Conservation (phyloP, 2,797 vertebrate species). For the Avahi laniger region DNA sequence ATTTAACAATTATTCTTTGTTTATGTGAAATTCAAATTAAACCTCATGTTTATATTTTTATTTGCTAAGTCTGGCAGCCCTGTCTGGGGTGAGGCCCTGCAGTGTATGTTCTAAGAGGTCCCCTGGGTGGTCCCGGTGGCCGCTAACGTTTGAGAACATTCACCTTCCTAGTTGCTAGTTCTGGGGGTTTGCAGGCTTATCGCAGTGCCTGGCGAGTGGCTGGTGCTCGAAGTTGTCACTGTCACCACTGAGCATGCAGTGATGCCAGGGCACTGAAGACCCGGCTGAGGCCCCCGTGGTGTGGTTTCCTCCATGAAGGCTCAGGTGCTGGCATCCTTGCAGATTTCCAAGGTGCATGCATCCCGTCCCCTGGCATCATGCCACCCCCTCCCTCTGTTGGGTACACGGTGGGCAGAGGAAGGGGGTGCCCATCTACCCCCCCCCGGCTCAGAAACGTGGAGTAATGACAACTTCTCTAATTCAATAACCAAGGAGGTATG, state of each 20-base stretch:
- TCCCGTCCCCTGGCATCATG: rapidly evolving
- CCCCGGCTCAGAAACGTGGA: background rate
- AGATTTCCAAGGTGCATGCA: no score
- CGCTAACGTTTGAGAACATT: rapidly evolving
- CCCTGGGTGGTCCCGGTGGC: background rate
- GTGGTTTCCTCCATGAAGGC: background rate
- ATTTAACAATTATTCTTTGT: background rate
- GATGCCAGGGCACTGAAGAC: background rate
- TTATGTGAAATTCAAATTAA: background rate
- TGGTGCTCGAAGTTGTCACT: background rate
- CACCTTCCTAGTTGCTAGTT: background rate
- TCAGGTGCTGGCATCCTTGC: background rate
- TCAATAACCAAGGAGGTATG: background rate
- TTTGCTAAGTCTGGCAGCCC: background rate
- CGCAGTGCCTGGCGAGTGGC: background rate
- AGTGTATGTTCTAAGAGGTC: background rate
- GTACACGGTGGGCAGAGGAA: background rate
- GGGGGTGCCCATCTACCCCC: rapidly evolving
- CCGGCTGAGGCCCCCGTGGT: background rate
- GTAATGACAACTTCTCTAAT: background rate
- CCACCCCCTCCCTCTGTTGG: background rate
- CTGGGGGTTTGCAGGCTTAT: background rate
- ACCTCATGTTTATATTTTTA: background rate
- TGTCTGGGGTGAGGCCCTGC: background rate
- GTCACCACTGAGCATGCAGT: rapidly evolving